Percentiles rank a stretch among this genome's conserved stretches.
Evolutionary conservation across 2,888 invertebrate species (phyloP).

Genomic region (Peribatodes rhomboidaria): DNA sequence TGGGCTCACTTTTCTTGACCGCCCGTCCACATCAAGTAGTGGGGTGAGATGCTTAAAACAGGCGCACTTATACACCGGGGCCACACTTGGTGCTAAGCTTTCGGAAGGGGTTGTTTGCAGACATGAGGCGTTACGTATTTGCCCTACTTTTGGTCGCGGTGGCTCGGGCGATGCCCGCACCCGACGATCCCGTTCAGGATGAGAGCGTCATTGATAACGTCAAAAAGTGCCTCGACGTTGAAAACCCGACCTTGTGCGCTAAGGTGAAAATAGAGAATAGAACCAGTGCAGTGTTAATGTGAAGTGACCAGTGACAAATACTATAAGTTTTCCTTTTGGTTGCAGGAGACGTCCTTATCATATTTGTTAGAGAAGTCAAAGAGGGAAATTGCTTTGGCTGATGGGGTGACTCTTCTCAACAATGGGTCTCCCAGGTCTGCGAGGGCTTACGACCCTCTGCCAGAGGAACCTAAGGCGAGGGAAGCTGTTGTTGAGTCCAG

Average conservation of each 20-base stretch:
- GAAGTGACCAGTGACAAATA: constrained; percentile 50
- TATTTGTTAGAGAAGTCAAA: constrained; percentile 88
- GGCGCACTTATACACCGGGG: constrained; percentile 71
- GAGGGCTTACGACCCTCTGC: constrained; percentile 88
- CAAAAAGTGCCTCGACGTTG: constrained; percentile 89
- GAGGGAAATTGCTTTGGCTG: constrained; percentile 86
- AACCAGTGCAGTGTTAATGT: constrained; percentile 53
- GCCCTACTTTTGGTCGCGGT: constrained; percentile 84
- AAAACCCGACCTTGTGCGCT: constrained; percentile 89
- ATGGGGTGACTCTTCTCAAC: constrained; percentile 86
- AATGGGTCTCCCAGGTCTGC: constrained; percentile 87
- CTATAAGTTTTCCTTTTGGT: constrained; percentile 71
- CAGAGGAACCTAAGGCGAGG: constrained; percentile 90
- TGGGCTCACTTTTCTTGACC: constrained; percentile 80
- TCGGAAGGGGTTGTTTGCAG: constrained; percentile 75
- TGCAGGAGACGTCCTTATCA: constrained; percentile 91
- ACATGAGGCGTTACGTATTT: constrained; percentile 80
- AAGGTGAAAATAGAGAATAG: constrained; percentile 88
- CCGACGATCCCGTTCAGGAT: constrained; percentile 73
- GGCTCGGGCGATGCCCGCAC: constrained; percentile 80
- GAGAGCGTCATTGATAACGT: constrained; percentile 88
- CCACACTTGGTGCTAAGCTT: constrained; percentile 81
- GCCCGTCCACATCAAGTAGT: constrained; percentile 63
- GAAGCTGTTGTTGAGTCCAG: constrained; percentile 91
- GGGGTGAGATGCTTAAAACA: constrained; percentile 84